These are phyloP conservation scores for Carapus acus DNA, from an alignment of 2,797 vertebrate species.

Conservation along the genomic window DNA sequence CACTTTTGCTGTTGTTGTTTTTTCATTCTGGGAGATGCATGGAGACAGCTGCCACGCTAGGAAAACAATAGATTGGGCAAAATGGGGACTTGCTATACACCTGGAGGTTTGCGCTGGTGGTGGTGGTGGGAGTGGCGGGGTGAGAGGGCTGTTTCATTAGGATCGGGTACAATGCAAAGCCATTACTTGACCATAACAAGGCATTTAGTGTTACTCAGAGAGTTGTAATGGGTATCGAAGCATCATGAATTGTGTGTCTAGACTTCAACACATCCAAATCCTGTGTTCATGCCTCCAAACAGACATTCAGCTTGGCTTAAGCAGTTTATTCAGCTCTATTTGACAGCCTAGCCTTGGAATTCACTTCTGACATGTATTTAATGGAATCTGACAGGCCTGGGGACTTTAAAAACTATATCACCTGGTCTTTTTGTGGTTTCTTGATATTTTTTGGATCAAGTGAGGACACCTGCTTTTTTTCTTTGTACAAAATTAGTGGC, in stretches of 20 bases:
- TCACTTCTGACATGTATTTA: conserved; percentile 13
- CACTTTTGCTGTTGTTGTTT: conserved; percentile 31
- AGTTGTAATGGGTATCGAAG: conserved; percentile 23
- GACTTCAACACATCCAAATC: conserved; percentile 20
- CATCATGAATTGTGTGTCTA: conserved; percentile 10
- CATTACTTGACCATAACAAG: conserved; percentile 48
- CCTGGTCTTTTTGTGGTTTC: conserved; percentile 5
- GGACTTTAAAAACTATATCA: conserved; percentile 23
- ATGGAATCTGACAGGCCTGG: conserved; percentile 18
- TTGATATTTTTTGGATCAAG: conserved; percentile 39
- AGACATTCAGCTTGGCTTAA: conserved; percentile 2
- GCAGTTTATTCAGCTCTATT: conserved; percentile 9
- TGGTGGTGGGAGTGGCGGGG: too few relatives aligned
- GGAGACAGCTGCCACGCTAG: conserved; percentile 36
- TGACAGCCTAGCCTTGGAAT: conserved; percentile 23
- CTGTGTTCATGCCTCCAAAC: background rate
- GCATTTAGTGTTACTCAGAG: conserved; percentile 38
- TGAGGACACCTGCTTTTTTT: conserved; percentile 13
- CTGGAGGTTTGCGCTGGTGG: too few relatives aligned
- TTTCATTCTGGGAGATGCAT: conserved; percentile 31
- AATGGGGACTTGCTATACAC: conserved; percentile 49
- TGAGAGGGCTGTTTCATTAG: conserved; percentile 41
- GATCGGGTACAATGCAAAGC: conserved; percentile 38
- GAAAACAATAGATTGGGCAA: conserved; percentile 49
- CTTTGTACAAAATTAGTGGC: background rate